Evolutionary conservation across 2,113 vertebrate species (phyloP), one percentile per base, ranked within the genome.

Genomic region (Sorex araneus): DNA sequence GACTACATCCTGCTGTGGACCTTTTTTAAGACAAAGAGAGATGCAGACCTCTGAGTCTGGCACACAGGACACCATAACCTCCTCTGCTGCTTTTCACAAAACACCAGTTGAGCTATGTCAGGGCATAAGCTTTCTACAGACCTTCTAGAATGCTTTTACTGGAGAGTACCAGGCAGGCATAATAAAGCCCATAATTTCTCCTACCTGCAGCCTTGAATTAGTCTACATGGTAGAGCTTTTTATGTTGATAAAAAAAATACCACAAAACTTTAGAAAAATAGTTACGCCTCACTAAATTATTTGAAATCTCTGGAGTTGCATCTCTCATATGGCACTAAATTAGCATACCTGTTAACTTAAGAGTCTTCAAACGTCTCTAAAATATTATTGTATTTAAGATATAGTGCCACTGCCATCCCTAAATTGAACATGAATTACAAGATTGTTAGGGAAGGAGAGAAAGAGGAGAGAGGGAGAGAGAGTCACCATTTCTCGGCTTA

Each of bases 281-380:
- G 96, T 90, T 97, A 97, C 71, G 69, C 95, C 97, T 97, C 97
- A 98, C 98, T 97, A 98, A 98, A 97, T 97, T 97, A 96, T 97
- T 97, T 87, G 94, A 96, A 97, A 91, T 97, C 97, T 98, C 97
- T 75, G 30, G 95, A 97, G 97, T 95, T 96, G 75, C 94, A 87
- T 97, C 97, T 97, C 70, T 97, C 97, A 97, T 95, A 97, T 95
- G 90, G 83, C 57, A 94, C 95, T 97, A 96, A 97, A 98, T 94
- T 94, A 97, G 93, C 96, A 96, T 97, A 97, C 97, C 97, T 98
- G 97, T 98, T 98, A 98, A 98, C 94, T 96, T 95, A 63, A n/a
- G 95, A 97, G 45, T 90, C 95, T 97, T 98, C 95, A 97, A 63
- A 97, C 97, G 97, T 94, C 94, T 95, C 97, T 97, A 94, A 97